Conservation (phyloP, 2,797 vertebrate genomes). For the Choloepus didactylus region DNA sequence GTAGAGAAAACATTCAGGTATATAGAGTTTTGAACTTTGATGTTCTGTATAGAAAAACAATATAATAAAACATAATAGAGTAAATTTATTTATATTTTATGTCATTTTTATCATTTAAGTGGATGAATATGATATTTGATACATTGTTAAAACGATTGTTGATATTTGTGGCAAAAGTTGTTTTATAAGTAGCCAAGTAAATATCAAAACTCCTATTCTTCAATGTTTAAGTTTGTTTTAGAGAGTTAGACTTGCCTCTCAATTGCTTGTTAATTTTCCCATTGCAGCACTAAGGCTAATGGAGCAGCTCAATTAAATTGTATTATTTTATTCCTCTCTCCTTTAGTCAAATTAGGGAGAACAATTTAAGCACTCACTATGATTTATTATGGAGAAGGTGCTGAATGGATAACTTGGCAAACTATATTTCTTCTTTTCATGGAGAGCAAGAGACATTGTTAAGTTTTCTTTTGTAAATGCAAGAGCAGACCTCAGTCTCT, state of each 20-base stretch:
- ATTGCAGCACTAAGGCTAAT: not conserved
- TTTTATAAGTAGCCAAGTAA: constrained; percentile 6
- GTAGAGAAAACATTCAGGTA: constrained; percentile 96
- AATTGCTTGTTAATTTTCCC: constrained; percentile 42
- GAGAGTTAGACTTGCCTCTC: constrained; percentile 1
- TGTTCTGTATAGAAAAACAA: constrained; percentile 48
- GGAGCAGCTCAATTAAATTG: not conserved
- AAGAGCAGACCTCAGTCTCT: not conserved
- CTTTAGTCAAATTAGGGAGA: not conserved
- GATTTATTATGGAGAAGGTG: not conserved
- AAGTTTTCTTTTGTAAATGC: constrained; percentile 39
- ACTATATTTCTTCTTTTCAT: constrained; percentile 12
- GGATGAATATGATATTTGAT: not conserved
- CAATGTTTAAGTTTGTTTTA: constrained; percentile 3
- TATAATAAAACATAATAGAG: not conserved
- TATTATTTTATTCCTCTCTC: constrained; percentile 35
- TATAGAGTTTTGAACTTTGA: not conserved
- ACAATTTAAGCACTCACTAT: not conserved
- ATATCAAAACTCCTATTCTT: not conserved
- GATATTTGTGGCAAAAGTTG: constrained; percentile 27
- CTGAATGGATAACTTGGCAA: not conserved
- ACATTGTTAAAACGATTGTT: not conserved
- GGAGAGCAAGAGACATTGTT: not conserved
- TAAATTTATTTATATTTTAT: constrained; percentile 39
- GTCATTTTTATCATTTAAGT: constrained; percentile 8